Base-by-base conservation (phyloP, 2,888 invertebrate genomes). In the Eucera pruinosa region DNA sequence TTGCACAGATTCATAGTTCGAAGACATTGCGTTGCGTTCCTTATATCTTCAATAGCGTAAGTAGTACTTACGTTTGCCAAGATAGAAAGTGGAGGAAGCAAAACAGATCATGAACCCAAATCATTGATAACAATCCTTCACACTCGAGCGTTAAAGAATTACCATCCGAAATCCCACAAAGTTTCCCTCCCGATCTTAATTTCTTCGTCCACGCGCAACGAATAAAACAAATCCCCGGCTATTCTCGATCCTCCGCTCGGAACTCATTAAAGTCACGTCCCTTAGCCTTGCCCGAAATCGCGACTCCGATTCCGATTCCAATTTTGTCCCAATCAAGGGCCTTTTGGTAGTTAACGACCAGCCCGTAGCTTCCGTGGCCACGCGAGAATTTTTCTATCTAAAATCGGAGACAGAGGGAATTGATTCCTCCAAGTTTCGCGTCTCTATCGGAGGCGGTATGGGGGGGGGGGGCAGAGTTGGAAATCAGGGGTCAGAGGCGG, bases 401-500 rank as follows among this genome's bases (percentile, higher is more conserved):
- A 50, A 48, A 39, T 3, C 11, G 7, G 36, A 13, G 27, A 30
- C 27, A 18, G 23, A 30, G 36, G 45, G 27, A 61, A 36, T 52
- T 33, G 52, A 67, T 58, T 71, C 50, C 45, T 27, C 25, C 25
- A 18, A 36, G 65, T 66, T 2, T 6, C 41, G 48, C 9, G 36
- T 36, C 25, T 36, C 25, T n/a, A 60, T 1, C 20, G 39, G 23
- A 36, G 60, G 55, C 41, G 43, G 65, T 6, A 7, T 9, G 2
- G 47, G 18, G 52, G 30, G 62, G 15, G 18, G 52, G 41, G 57
- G 36, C 50, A 27, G 54, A 18, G 58, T 20, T 70, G 55, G 41
- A 64, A 60, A 61, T 55, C 69, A 20, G 55, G 47, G 74, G 67
- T 66, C 55, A 74, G 71, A 78, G 69, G 74, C 66, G 58, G 69